Percentiles rank a stretch among this genome's conserved stretches.
phyloP scores from a whole-genome alignment of 2,888 invertebrate genomes.

The Abscondita cerata region DNA sequence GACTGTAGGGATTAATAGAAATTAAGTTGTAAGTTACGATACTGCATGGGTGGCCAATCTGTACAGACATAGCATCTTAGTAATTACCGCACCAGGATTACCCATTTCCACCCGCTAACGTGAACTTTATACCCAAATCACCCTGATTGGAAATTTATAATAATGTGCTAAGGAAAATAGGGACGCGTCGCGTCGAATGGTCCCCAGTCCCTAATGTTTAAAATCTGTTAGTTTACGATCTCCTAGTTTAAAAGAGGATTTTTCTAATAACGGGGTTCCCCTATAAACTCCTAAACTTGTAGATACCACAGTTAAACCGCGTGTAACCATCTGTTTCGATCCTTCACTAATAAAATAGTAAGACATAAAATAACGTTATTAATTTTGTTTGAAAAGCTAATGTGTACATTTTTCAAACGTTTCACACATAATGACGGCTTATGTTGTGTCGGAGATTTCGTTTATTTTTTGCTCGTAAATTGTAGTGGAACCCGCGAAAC shows the following conservation, averaged over 20 bases:
- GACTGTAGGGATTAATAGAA: conserved; percentile 45
- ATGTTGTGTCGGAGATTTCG: conserved; percentile 19
- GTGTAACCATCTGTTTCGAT: conserved; percentile 44
- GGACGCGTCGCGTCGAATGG: conserved; percentile 30
- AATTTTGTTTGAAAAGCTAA: conserved; percentile 45
- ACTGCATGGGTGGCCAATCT: conserved; percentile 34
- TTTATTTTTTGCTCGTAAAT: conserved; percentile 33
- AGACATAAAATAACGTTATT: conserved; percentile 45
- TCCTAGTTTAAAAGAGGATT: conserved; percentile 38
- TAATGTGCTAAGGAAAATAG: conserved; percentile 36
- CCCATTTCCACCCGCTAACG: conserved; percentile 51
- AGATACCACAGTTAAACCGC: conserved; percentile 39
- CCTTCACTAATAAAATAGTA: conserved; percentile 34
- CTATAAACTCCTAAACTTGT: conserved; percentile 43
- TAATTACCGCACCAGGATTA: conserved; percentile 43
- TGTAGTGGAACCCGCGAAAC: conserved; percentile 17
- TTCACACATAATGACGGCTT: conserved; percentile 28
- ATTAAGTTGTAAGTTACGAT: conserved; percentile 46
- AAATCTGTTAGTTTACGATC: conserved; percentile 46
- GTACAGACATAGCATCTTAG: conserved; percentile 35
- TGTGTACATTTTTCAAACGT: conserved; percentile 39
- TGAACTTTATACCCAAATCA: conserved; percentile 52
- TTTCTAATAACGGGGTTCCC: conserved; percentile 40
- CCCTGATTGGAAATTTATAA: conserved; percentile 45
- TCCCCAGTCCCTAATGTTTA: conserved; percentile 40